Conservation (phyloP, 2,888 invertebrate species). For the Leptopilina myrica region DNA sequence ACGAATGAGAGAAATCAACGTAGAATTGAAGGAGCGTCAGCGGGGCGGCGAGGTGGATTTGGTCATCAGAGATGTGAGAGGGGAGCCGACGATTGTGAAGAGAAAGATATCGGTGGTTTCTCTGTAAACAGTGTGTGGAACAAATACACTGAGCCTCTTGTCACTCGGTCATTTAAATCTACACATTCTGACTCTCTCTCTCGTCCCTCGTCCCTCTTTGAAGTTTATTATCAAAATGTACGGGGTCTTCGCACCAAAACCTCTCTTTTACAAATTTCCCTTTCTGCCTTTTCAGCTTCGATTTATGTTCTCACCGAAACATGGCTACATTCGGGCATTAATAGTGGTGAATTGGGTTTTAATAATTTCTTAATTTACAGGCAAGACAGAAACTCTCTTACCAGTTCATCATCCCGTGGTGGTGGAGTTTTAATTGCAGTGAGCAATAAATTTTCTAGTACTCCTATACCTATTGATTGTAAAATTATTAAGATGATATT, state of each 20-base stretch:
- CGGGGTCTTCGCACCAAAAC: conserved; percentile 5
- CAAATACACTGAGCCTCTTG: no score
- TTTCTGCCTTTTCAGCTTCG: background rate
- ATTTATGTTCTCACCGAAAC: conserved; percentile 9
- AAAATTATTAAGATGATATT: background rate
- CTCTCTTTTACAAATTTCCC: background rate
- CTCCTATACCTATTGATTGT: background rate
- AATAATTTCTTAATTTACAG: no score
- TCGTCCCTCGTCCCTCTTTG: background rate
- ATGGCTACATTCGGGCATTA: conserved; percentile 12
- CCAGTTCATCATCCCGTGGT: no score
- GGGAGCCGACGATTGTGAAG: background rate
- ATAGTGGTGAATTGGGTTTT: conserved; percentile 7
- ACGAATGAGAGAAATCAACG: no score
- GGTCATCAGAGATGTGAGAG: no score
- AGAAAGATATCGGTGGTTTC: background rate
- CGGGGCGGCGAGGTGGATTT: no score
- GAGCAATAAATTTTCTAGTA: no score
- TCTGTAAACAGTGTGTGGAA: background rate
- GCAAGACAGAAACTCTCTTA: no score
- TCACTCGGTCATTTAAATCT: no score
- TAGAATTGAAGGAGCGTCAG: no score
- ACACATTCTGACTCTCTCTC: background rate
- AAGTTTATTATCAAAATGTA: conserved; percentile 11
- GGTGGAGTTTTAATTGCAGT: no score